A percentile compares a stretch with the other conserved stretches of the same genome.
Conservation (phyloP, 2,113 vertebrate genomes). For the Donacobius atricapilla region DNA sequence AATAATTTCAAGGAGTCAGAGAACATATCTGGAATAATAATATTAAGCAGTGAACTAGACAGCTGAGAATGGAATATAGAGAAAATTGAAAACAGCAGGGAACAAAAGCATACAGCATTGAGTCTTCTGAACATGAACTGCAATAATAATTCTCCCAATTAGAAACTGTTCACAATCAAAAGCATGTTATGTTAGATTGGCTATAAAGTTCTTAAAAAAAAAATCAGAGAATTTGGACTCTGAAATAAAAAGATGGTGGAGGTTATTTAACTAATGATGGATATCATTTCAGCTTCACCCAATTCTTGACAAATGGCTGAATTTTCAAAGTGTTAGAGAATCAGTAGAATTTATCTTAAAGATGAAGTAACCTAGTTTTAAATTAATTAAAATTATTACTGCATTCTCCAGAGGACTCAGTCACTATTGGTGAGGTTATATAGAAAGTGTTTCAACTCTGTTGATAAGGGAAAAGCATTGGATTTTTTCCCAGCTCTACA, state of each 20-base stretch:
- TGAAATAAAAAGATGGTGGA: neutral
- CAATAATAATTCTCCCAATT: conserved; percentile 23
- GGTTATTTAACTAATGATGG: neutral
- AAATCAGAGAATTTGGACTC: neutral
- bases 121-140: neutral
- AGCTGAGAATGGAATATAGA: neutral
- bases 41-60: neutral
- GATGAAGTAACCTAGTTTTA: neutral
- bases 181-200: neutral
- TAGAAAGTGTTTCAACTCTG: neutral
- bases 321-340: neutral
- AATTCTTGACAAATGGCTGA: neutral
- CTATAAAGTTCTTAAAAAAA: neutral
- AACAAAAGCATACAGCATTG: neutral
- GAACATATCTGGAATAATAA: neutral
- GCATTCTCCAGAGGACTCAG: neutral
- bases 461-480: neutral
- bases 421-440: neutral
- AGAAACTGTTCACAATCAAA: conserved; percentile 19
- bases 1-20: neutral
- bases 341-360: neutral
- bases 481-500: neutral
- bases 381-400: neutral
- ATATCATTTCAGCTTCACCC: neutral
- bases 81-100: neutral